phyloP scores from a whole-genome alignment of 2,888 invertebrate species.

The Sarcophaga subvicina region DNA sequence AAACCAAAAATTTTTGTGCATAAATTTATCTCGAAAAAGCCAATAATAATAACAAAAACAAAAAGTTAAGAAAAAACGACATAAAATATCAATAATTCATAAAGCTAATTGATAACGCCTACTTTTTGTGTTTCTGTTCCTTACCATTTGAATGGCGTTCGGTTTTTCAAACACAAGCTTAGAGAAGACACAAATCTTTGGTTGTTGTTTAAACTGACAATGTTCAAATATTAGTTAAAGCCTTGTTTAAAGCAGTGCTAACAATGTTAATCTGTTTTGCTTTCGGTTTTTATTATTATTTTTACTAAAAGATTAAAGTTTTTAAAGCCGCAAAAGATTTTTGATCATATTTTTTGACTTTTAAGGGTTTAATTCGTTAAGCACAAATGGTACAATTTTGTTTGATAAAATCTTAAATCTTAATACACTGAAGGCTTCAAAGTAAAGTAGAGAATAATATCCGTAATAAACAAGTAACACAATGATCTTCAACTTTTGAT shows the following conservation, averaged over 20 bases:
- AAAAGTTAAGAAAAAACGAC: slow-evolving; percentile 6
- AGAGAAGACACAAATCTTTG: slow-evolving; percentile 27
- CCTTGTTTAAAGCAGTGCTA: slow-evolving; percentile 55
- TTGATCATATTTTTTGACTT: background rate
- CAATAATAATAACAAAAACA: too few species aligned
- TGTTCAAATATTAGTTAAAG: slow-evolving; percentile 66
- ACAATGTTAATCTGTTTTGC: slow-evolving; percentile 48
- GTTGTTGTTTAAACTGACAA: slow-evolving; percentile 42
- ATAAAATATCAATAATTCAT: slow-evolving; percentile 79
- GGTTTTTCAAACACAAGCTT: background rate
- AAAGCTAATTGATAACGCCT: slow-evolving; percentile 81
- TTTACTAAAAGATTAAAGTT: slow-evolving; percentile 60
- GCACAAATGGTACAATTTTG: background rate
- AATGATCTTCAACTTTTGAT: too few species aligned
- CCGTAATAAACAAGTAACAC: too few species aligned
- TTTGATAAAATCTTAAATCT: too few species aligned
- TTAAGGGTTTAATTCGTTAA: background rate
- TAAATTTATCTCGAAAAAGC: slow-evolving; percentile 45
- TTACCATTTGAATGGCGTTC: background rate
- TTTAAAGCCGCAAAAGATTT: slow-evolving; percentile 40
- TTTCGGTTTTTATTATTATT: slow-evolving; percentile 40
- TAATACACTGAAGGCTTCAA: too few species aligned
- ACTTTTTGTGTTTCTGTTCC: slow-evolving; percentile 61
- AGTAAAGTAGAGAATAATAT: too few species aligned
- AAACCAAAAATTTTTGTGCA: slow-evolving; percentile 44